Percentiles rank a stretch among this genome's conserved stretches.
phyloP scores from a whole-genome alignment of 35 echinoderm and acorn worm species.

The Stichopus chloronotus region DNA sequence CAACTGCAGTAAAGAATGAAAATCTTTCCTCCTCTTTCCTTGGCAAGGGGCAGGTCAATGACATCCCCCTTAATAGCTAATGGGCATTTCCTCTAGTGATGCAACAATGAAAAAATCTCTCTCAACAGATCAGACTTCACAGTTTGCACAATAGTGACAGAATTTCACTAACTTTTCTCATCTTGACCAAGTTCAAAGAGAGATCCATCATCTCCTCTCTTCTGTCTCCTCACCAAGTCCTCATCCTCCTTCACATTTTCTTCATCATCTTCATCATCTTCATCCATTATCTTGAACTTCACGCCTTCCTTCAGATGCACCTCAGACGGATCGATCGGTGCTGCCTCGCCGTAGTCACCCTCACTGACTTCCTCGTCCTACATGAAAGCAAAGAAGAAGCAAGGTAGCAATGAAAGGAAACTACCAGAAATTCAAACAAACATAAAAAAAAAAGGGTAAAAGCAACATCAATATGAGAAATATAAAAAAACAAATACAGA shows the following conservation, averaged over 20 bases:
- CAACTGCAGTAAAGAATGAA: too few relatives aligned
- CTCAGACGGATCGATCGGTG: constrained; percentile 2
- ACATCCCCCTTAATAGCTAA: too few relatives aligned
- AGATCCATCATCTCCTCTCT: constrained; percentile 21
- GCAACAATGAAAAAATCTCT: too few relatives aligned
- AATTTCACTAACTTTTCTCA: neutral
- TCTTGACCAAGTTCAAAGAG: constrained; percentile 41
- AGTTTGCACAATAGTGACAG: neutral
- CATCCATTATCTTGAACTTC: neutral
- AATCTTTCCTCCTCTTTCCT: too few relatives aligned
- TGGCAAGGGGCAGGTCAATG: too few relatives aligned
- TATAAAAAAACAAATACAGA: too few relatives aligned
- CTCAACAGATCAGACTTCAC: neutral
- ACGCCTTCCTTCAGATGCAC: constrained; percentile 7
- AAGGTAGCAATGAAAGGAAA: too few relatives aligned
- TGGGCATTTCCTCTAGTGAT: too few relatives aligned
- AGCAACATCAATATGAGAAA: too few relatives aligned
- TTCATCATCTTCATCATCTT: constrained; percentile 4
- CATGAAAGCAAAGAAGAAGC: neutral
- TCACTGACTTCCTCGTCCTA: constrained; percentile 1
- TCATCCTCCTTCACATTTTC: neutral
- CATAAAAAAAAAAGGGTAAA: too few relatives aligned
- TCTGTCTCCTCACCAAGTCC: neutral
- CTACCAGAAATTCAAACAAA: too few relatives aligned
- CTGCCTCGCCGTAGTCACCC: neutral